phyloP scores from a whole-genome alignment of 2,888 invertebrate species.

The Heterodera filipjevi region DNA sequence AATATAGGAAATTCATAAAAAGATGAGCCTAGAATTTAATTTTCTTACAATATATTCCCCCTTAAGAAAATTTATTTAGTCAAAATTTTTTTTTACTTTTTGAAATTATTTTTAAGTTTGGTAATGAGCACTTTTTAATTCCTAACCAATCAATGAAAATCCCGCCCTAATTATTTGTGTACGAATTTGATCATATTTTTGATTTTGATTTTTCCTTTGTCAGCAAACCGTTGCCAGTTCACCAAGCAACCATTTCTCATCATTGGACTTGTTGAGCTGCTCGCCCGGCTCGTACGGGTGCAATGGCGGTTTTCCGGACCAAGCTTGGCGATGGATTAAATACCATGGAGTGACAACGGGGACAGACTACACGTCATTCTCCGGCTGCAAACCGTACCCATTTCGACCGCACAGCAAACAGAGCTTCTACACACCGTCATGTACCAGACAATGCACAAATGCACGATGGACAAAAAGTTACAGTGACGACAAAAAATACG shows the following conservation, averaged over 20 bases:
- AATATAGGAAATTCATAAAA: too few species aligned
- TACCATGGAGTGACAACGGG: constrained; percentile 82
- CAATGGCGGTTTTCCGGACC: constrained; percentile 9
- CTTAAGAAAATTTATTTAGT: background rate
- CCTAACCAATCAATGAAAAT: too few species aligned
- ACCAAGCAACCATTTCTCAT: background rate
- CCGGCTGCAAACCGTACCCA: constrained; percentile 84
- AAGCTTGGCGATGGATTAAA: constrained; percentile 74
- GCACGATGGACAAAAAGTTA: constrained; percentile 64
- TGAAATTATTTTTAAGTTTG: too few species aligned
- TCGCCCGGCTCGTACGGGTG: constrained; percentile 15
- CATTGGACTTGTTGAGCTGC: constrained; percentile 19
- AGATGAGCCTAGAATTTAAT: too few species aligned
- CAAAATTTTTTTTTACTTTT: background rate
- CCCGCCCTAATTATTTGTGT: too few species aligned
- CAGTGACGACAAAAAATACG: constrained; percentile 9
- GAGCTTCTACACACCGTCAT: constrained; percentile 73
- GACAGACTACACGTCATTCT: constrained; percentile 69
- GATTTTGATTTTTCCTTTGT: too few species aligned
- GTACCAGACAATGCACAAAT: constrained; percentile 65
- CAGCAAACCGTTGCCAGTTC: background rate
- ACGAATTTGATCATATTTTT: too few species aligned
- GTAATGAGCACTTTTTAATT: too few species aligned
- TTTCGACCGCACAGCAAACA: constrained; percentile 88
- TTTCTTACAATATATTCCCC: too few species aligned